phyloP scores from a whole-genome alignment of 2,113 vertebrate genomes.

The Octodon degus region DNA sequence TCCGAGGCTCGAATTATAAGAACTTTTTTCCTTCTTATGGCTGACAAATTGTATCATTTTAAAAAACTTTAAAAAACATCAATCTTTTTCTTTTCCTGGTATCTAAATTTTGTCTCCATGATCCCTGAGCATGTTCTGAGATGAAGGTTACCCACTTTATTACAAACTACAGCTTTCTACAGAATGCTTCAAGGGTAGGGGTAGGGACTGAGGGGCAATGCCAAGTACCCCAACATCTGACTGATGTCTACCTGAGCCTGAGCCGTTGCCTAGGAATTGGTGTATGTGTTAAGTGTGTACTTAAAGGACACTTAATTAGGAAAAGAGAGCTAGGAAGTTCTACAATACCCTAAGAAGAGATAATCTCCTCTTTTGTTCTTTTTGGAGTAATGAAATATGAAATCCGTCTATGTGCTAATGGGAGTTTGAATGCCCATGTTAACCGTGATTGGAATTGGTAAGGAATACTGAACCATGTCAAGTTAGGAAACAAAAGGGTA shows the following conservation, averaged over 20 bases:
- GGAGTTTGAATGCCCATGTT: not conserved
- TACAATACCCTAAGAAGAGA: not conserved
- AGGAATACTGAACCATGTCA: conserved; percentile 51
- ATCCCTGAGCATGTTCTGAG: not conserved
- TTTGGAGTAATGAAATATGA: conserved; percentile 35
- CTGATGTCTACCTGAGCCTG: not conserved
- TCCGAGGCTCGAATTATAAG: conserved; percentile 26
- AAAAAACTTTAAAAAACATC: not conserved
- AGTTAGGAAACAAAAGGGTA: conserved; percentile 72
- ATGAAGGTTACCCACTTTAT: not conserved
- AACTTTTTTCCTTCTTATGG: not conserved
- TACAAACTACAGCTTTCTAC: not conserved
- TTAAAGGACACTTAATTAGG: not conserved
- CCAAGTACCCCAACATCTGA: not conserved
- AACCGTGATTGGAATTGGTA: conserved; percentile 42
- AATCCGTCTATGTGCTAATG: not conserved
- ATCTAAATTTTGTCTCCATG: not conserved
- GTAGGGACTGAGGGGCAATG: too few relatives aligned
- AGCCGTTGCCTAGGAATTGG: not conserved
- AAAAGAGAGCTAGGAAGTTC: not conserved
- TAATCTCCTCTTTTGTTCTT: not conserved
- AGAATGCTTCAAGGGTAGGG: not conserved
- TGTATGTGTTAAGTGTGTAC: not conserved
- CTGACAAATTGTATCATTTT: conserved; percentile 8
- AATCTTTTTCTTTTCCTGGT: not conserved